Evolutionary conservation across 2,113 vertebrate species (phyloP), one percentile per base, ranked within the genome.

Genomic region (Dicaeum eximium): DNA sequence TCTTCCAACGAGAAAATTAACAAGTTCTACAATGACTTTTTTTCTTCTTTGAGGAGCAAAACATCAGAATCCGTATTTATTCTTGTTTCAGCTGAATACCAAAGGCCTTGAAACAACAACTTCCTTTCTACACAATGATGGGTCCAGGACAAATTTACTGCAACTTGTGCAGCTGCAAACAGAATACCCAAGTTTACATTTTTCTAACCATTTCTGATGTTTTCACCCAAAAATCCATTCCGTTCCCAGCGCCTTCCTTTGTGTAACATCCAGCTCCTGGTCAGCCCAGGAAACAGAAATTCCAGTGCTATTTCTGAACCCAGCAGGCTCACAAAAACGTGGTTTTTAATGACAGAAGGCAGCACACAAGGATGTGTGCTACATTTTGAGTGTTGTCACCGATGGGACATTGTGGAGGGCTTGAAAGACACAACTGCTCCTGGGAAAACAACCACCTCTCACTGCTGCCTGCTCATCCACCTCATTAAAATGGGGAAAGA

Each of bases 211-310:
- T 40, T 93, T 81, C 78, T 66, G 16, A 30, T 44, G 16, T 75
- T 93, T 77, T 77, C 37, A 77, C 5, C 6, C 9, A 19, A 69
- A 92, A 57, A 82, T 27, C 37, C 12, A 22, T 72, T 75, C 19
- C 0, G 0, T 23, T 69, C 11, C 64, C 65, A 88, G 51, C 1
- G 0, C 31, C 23, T 35, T 71, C 27, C 14, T 80, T 88, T 37
- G 18, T 65, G 42, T 30, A 57, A 77, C 14, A 45, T 11, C 18
- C 54, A 85, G 27, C 24, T 81, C 73, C 40, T 28, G 33, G 13
- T 65, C 57, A 69, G 28, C 58, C 21, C 62, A 53, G 60, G 17
- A 71, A 74, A 72, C 35, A 85, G 38, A 74, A 92, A 70, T 38
- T 35, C 24, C 73, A 64, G 50, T 15, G 15, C 15, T 57, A 28